Evolutionary conservation across 2,888 invertebrate species (phyloP).

Genomic region (Pristionchus exspectatus): DNA sequence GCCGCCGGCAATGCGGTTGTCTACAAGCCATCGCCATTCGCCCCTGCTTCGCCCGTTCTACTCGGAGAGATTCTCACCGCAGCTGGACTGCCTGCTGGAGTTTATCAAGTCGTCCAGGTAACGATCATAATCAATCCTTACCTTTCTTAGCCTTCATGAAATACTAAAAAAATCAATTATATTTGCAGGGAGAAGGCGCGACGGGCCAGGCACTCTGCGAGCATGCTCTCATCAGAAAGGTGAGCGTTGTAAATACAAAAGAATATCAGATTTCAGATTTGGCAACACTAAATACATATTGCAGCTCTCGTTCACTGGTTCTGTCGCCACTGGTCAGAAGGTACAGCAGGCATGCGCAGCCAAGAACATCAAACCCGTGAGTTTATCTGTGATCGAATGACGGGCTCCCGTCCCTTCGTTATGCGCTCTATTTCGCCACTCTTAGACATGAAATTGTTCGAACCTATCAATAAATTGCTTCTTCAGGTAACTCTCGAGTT

Average conservation of each 20-base stretch:
- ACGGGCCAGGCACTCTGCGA: conserved; percentile 81
- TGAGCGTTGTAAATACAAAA: background rate
- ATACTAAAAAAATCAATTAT: background rate
- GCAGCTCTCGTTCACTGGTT: conserved; percentile 82
- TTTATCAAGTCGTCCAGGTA: conserved; percentile 82
- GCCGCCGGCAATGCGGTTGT: conserved; percentile 83
- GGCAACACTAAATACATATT: background rate
- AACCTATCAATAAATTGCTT: background rate
- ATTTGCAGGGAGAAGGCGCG: conserved; percentile 80
- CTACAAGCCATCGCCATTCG: conserved; percentile 83
- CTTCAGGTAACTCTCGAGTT: conserved; percentile 81
- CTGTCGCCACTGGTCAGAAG: conserved; percentile 79
- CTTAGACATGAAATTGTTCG: too few species aligned
- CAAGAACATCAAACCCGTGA: conserved; percentile 79
- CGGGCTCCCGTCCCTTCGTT: background rate
- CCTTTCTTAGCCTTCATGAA: too few species aligned
- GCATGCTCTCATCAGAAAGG: conserved; percentile 81
- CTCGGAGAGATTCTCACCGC: conserved; percentile 82
- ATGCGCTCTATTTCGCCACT: background rate
- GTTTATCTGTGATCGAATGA: background rate
- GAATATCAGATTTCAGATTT: background rate
- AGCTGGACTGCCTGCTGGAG: conserved; percentile 82
- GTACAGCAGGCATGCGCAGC: conserved; percentile 80
- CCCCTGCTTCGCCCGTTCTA: conserved; percentile 82
- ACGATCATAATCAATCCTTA: background rate